These are phyloP conservation scores for Percina caprodes DNA, from an alignment of 2,113 vertebrate species.

Conservation along the genomic window DNA sequence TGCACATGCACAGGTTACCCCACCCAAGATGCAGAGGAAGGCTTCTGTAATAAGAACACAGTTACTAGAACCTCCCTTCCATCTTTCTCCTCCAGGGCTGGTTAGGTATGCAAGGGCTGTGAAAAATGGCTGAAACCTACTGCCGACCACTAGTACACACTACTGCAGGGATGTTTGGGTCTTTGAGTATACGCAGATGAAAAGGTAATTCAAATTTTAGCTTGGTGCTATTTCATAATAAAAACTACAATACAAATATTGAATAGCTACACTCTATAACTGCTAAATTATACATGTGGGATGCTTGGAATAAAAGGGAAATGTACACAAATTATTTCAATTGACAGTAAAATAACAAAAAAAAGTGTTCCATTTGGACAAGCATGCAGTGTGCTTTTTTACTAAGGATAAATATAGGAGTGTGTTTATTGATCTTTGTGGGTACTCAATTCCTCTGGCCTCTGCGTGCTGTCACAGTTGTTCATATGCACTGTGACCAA, in stretches of 20 bases:
- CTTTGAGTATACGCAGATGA: conserved; percentile 26
- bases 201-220: conserved; percentile 29
- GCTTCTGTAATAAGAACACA: conserved; percentile 79
- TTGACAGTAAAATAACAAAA: conserved; percentile 13
- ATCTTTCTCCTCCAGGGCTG: conserved; percentile 74
- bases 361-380: neutral
- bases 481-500: conserved; percentile 82
- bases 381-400: conserved; percentile 4
- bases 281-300: conserved; percentile 37
- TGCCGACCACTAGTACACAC: conserved; percentile 36
- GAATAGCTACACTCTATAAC: conserved; percentile 19
- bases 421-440: conserved; percentile 40
- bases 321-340: conserved; percentile 22
- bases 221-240: conserved; percentile 16
- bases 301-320: conserved; percentile 1
- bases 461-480: conserved; percentile 65
- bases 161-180: conserved; percentile 37
- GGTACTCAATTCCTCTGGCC: conserved; percentile 33
- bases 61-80: conserved; percentile 70
- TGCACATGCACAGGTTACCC: conserved; percentile 64
- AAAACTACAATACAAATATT: conserved; percentile 24
- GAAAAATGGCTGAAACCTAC: conserved; percentile 69
- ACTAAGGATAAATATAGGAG: conserved; percentile 1
- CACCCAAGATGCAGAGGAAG: conserved; percentile 82
- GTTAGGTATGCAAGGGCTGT: conserved; percentile 79